A percentile compares a stretch with the other conserved stretches of the same genome.
Conservation (phyloP, 2,888 invertebrate species). For the Drosophila kanekoi region DNA sequence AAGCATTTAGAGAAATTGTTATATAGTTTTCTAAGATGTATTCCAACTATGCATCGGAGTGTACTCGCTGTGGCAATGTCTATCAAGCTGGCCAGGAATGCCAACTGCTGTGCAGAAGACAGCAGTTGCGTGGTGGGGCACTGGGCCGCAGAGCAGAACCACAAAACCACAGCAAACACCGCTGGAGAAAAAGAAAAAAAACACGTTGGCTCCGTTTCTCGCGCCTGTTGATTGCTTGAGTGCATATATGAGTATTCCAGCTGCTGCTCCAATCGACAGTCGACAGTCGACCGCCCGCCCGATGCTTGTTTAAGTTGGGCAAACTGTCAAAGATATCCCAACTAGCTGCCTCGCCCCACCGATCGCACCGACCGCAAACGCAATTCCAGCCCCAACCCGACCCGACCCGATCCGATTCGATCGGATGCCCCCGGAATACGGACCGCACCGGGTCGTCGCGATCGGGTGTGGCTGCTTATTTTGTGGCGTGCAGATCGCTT, state of each 20-base stretch:
- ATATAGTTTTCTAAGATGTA: no score
- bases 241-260: constrained; percentile 70
- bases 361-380: constrained; percentile 5
- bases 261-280: constrained; percentile 39
- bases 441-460: constrained; percentile 26
- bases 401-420: neutral
- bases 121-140: constrained; percentile 20
- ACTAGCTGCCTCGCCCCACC: constrained; percentile 48
- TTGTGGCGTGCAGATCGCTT: constrained; percentile 70
- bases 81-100: constrained; percentile 54
- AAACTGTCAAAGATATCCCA: constrained; percentile 81
- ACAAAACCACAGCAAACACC: constrained; percentile 14
- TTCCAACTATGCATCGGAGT: neutral
- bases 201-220: constrained; percentile 35
- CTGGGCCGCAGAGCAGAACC: constrained; percentile 31
- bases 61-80: constrained; percentile 41
- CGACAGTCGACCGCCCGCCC: constrained; percentile 15
- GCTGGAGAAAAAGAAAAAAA: no score
- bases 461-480: constrained; percentile 43
- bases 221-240: constrained; percentile 75
- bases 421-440: neutral
- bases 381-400: constrained; percentile 1
- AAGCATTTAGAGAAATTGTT: no score
- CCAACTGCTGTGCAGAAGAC: constrained; percentile 65
- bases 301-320: constrained; percentile 64